Conservation (phyloP, 1,140 invertebrate species). For the Penaeus chinensis region DNA sequence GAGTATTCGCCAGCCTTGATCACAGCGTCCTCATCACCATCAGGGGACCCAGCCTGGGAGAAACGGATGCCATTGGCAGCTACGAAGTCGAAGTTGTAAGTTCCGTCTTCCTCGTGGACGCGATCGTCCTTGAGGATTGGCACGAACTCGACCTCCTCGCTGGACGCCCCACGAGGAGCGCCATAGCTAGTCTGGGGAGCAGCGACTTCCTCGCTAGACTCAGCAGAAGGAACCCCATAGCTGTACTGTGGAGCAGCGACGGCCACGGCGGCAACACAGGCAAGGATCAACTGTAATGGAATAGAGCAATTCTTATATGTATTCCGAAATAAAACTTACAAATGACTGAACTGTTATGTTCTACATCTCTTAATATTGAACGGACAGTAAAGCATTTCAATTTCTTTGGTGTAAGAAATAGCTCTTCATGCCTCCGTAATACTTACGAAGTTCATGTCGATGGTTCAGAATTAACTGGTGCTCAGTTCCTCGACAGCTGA, state of each 20-base stretch:
- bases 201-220: no score
- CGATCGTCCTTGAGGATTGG: conserved; percentile 34
- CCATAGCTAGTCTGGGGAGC: background rate
- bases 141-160: background rate
- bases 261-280: background rate
- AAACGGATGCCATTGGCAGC: conserved; percentile 20
- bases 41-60: conserved; percentile 8
- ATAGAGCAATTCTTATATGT: no score
- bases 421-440: no score
- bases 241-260: conserved; percentile 6
- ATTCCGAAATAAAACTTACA: no score
- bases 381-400: no score
- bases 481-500: no score
- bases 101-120: conserved; percentile 23
- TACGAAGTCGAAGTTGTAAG: conserved; percentile 15
- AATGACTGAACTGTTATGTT: no score
- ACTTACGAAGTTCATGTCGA: no score
- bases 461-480: no score
- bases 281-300: conserved; percentile 1
- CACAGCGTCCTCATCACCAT: background rate
- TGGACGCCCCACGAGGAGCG: background rate
- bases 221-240: no score
- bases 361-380: no score
- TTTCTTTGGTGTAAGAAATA: no score
- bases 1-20: conserved; percentile 27